Evolutionary conservation across 2,888 invertebrate species (phyloP).

Genomic region (Lobophora halterata): DNA sequence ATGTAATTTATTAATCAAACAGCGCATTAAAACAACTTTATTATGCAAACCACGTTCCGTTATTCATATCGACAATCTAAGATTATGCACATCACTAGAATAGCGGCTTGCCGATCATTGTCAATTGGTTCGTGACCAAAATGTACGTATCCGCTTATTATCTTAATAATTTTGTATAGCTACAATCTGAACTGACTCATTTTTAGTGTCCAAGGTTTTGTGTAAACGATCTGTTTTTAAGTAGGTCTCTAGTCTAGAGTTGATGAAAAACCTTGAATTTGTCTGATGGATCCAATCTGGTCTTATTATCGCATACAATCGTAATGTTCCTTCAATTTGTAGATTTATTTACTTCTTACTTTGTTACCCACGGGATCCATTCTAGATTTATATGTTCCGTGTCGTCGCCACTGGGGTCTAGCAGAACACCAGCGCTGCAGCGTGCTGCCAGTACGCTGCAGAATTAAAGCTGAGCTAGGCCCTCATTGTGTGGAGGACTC

Average conservation of each 20-base stretch:
- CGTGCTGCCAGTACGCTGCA: too few relatives aligned
- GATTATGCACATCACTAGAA: conserved; percentile 43
- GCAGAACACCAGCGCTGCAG: too few relatives aligned
- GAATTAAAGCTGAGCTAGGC: too few relatives aligned
- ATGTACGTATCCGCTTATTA: conserved; percentile 79
- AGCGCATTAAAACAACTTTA: conserved; percentile 15
- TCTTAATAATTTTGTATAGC: conserved; percentile 77
- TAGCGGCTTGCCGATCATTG: conserved; percentile 74
- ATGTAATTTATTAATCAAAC: conserved; percentile 8
- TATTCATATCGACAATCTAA: conserved; percentile 30
- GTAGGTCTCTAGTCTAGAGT: conserved; percentile 32
- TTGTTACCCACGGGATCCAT: too few relatives aligned
- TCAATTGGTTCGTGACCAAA: conserved; percentile 80
- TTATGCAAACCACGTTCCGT: conserved; percentile 22
- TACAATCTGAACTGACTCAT: conserved; percentile 74
- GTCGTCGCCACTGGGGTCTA: too few relatives aligned
- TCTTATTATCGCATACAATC: too few relatives aligned
- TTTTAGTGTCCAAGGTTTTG: conserved; percentile 73
- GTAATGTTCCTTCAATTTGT: too few relatives aligned
- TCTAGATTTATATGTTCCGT: too few relatives aligned
- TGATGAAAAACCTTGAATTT: too few relatives aligned
- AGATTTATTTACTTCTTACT: too few relatives aligned
- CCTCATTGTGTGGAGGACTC: too few relatives aligned
- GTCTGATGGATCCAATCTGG: too few relatives aligned
- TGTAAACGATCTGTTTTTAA: conserved; percentile 54